A percentile compares a stretch with the other conserved stretches of the same genome.
phyloP scores from a whole-genome alignment of 2,888 invertebrate species.

The Cinara cedri region DNA sequence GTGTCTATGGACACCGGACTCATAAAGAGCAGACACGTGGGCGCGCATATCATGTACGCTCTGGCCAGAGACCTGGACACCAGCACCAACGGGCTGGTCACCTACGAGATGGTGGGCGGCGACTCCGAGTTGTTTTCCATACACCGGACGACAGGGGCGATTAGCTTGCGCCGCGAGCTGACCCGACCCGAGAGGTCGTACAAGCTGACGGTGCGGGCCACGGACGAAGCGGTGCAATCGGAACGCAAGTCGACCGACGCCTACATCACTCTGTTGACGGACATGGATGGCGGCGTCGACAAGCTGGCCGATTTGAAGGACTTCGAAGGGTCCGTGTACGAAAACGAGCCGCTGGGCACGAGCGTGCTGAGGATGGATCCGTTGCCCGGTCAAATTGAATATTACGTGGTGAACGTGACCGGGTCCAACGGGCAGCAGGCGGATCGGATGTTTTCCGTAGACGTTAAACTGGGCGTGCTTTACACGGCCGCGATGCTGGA shows the following conservation, averaged over 20 bases:
- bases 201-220: conserved; percentile 83
- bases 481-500: conserved; percentile 84
- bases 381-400: conserved; percentile 72
- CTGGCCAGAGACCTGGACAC: conserved; percentile 87
- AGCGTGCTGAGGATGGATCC: conserved; percentile 82
- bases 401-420: conserved; percentile 73
- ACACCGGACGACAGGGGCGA: conserved; percentile 79
- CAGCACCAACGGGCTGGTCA: conserved; percentile 88
- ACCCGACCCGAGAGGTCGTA: conserved; percentile 74
- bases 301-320: conserved; percentile 70
- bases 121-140: conserved; percentile 78
- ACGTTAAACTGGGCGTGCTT: conserved; percentile 84
- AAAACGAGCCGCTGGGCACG: conserved; percentile 87
- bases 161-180: conserved; percentile 69
- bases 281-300: conserved; percentile 65
- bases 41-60: conserved; percentile 76
- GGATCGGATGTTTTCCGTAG: conserved; percentile 89
- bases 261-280: conserved; percentile 81
- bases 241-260: conserved; percentile 87
- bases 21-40: conserved; percentile 65
- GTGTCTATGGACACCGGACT: conserved; percentile 90
- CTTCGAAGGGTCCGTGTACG: conserved; percentile 80
- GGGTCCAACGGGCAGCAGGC: conserved; percentile 74
- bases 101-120: conserved; percentile 83
- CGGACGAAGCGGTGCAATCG: conserved; percentile 88